Evolutionary conservation across 2,113 vertebrate species (phyloP).

Genomic region (Apteryx owenii): DNA sequence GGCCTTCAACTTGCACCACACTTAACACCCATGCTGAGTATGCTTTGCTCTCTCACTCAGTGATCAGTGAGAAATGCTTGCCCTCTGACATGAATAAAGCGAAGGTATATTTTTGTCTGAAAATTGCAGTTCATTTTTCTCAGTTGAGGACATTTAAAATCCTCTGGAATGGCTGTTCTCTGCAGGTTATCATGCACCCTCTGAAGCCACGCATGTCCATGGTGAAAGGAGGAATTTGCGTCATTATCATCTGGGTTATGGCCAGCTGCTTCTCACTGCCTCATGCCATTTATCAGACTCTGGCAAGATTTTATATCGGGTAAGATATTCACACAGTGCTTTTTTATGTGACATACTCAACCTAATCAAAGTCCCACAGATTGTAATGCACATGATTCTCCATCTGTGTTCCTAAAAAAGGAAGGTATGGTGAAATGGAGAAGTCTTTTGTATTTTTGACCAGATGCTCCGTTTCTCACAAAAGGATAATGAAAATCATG

Average conservation of each 20-base stretch:
- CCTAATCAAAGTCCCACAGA: not conserved
- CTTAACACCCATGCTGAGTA: fast-evolving
- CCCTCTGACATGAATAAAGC: not conserved
- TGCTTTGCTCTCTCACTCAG: not conserved
- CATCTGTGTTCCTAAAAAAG: not conserved
- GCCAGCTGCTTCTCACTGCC: constrained; percentile 84
- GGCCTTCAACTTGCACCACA: not conserved
- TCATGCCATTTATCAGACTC: constrained; percentile 83
- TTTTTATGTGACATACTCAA: not conserved
- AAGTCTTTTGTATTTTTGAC: not conserved
- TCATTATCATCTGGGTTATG: constrained; percentile 82
- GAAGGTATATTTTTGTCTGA: not conserved
- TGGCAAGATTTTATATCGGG: constrained; percentile 78
- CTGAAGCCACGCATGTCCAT: constrained; percentile 80
- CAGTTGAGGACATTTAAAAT: not conserved
- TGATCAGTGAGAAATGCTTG: not conserved
- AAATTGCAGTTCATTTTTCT: not conserved
- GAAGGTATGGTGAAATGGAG: not conserved
- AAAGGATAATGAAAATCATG: not conserved
- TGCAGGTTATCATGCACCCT: constrained; percentile 82
- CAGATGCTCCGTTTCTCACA: not conserved
- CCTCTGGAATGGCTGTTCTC: not conserved
- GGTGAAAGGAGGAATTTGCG: constrained; percentile 77
- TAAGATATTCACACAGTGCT: constrained; percentile 44
- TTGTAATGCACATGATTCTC: not conserved